Conservation (phyloP, 2,797 vertebrate genomes). For the Poecilia picta region DNA sequence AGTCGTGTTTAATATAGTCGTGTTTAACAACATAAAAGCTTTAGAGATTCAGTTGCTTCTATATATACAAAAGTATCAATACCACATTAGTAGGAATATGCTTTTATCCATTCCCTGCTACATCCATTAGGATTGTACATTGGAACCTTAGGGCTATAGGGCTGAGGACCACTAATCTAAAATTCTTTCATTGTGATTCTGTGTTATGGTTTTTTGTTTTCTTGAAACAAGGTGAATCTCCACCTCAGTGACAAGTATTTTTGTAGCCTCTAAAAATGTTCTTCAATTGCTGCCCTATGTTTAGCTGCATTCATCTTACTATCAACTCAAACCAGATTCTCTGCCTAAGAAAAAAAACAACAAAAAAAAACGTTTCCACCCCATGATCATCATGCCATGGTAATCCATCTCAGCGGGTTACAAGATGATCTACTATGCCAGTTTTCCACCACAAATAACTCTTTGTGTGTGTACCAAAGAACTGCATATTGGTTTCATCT, state of each 20-base stretch:
- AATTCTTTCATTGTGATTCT: neutral
- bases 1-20: neutral
- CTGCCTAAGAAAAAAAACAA: neutral
- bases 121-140: neutral
- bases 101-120: neutral
- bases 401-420: neutral
- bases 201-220: neutral
- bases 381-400: neutral
- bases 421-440: neutral
- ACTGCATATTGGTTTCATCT: neutral
- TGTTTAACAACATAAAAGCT: neutral
- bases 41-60: neutral
- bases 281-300: neutral
- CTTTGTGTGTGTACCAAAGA: neutral
- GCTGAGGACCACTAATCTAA: neutral
- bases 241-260: neutral
- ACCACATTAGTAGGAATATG: neutral
- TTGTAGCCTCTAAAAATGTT: neutral
- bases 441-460: neutral
- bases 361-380: neutral
- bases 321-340: neutral
- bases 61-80: neutral
- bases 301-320: neutral
- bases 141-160: neutral
- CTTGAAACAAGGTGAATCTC: neutral